Evolutionary conservation across 2,888 invertebrate species (phyloP), one percentile per base, ranked within the genome.

Genomic region (Phlogophora meticulosa): DNA sequence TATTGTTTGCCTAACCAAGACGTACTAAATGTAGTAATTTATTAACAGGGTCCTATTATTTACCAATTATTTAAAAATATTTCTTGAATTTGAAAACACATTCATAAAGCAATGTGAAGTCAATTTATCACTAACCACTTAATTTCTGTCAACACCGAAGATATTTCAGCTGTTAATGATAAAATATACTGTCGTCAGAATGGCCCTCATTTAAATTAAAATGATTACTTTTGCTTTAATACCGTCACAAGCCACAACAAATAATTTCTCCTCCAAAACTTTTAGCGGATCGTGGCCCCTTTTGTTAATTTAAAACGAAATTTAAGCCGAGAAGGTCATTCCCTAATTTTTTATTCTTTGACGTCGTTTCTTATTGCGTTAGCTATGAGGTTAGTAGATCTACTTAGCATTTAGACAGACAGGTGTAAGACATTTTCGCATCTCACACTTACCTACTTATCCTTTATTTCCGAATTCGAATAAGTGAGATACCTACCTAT

Each of bases 211-310:
- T 83, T 75, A 82, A 78, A 79, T 83, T 82, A 83, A 82, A 84
- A 82, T 82, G 76, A 81, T 84, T 81, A 78, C 82, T 80, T 81
- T 79, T 76, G 70, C 76, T 80, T 80, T 84, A 74, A 81, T 77
- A 74, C 76, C 76, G 71, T 76, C n/a, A n/a, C n/a, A 74, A 78
- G 80, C 80, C 83, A 76, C 78, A 74, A 77, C 76, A 80, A 85
- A 83, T 82, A 81, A 81, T 83, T 84, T 76, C 59, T 67, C 58
- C 71, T 72, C 64, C 65, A 57, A 75, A 82, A 83, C 75, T 81
- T 84, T 80, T 72, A 59, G 38, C 59, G 46, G 36, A 72, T 40
- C 58, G 55, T 74, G 72, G 78, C 64, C 75, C 72, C 83, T 79
- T 82, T 84, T 84, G 75, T 82, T 80, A 81, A 82, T 84, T 80